Base-by-base conservation (phyloP, 2,888 invertebrate species). In the Plebejus argus region DNA sequence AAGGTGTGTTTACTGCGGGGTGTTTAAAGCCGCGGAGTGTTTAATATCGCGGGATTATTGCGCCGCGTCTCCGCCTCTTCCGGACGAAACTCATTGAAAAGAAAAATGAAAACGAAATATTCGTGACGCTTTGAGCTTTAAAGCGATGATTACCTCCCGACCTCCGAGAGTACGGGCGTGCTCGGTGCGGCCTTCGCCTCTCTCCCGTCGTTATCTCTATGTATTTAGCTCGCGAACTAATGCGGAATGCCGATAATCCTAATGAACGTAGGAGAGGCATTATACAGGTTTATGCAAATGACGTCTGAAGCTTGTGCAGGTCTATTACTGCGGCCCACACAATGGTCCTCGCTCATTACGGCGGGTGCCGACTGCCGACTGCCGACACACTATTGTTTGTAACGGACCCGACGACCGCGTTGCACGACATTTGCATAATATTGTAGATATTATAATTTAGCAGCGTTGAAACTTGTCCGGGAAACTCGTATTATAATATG, bases 31-130 rank as follows among this genome's bases (percentile, higher is more conserved):
- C 23, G 61, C 12, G 18, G 61, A 71, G 71, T 76, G 79, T 79
- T 81, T 79, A 79, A 79, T 81, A 78, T 81, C 78, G 56, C 39
- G n/a, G 75, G 76, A 79, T 79, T 79, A 81, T 79, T 79, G 77
- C 77, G 74, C 76, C 78, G 77, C 78, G 78, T 58, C 78, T 78
- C 78, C 58, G 20, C 70, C 76, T n/a, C 28, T 71, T 49, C n/a
- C 15, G 10, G n/a, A 45, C 28, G 20, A 39, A 45, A 5, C 18
- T 71, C 71, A 53, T 1, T n/a, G 35, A 2, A 12, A 20, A 23
- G 20, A 61, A 23, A 23, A 61, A 20, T 23, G 23, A 58, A 15
- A 7, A 20, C 20, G 58, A 61, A 23, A 61, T 20, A 61, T 23
- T 23, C 61, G 3, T 3, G 23, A 61, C 18, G 18, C 5, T 53